Evolutionary conservation across 2,113 vertebrate species (phyloP).

Genomic region (Oreochromis tanganicae): DNA sequence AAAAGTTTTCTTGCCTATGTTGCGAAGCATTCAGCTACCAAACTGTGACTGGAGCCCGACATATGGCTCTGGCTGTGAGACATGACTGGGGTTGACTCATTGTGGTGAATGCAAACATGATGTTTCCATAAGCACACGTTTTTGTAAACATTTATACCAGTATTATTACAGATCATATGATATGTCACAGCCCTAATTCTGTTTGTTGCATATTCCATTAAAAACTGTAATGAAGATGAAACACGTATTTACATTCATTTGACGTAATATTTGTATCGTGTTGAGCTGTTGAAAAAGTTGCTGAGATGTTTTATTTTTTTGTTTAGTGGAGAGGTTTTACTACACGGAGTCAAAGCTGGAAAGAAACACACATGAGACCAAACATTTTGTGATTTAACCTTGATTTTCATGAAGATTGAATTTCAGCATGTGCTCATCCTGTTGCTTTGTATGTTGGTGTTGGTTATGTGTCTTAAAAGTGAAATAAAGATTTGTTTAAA

Average conservation of each 20-base stretch:
- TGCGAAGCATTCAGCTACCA: accelerated
- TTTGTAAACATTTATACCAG: not conserved
- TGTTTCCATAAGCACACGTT: not conserved
- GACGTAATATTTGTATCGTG: not conserved
- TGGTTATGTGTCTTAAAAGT: not conserved
- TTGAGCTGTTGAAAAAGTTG: not conserved
- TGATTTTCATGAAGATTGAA: accelerated
- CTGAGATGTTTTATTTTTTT: not conserved
- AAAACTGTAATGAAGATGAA: not conserved
- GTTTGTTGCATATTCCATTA: not conserved
- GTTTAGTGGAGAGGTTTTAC: not conserved
- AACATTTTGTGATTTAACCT: not conserved
- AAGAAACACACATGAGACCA: not conserved
- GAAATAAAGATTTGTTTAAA: not conserved
- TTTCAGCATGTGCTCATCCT: not conserved
- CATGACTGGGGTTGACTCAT: not conserved
- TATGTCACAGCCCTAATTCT: not conserved
- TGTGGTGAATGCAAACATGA: not conserved
- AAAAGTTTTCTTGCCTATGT: not conserved
- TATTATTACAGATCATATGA: not conserved
- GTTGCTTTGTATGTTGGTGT: not conserved
- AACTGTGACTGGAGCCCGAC: accelerated
- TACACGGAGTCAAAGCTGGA: accelerated
- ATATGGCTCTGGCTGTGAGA: not conserved
- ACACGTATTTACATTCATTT: not conserved